These are phyloP conservation scores for Calameuta filiformis DNA, from an alignment of 2,888 invertebrate species.

Conservation along the genomic window DNA sequence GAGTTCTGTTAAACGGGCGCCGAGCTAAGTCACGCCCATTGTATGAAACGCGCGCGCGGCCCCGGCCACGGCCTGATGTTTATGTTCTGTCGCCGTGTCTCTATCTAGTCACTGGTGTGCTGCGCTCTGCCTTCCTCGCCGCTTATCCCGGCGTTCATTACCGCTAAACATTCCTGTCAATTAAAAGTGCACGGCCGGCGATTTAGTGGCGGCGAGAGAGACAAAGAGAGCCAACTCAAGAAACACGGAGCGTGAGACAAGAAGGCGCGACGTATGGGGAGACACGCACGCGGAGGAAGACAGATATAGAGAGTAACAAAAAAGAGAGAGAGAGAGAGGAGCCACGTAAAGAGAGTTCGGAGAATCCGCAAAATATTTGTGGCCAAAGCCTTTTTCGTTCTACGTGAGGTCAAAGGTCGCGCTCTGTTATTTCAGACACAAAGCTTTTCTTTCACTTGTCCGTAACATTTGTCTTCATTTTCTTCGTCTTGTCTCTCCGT, in stretches of 20 bases:
- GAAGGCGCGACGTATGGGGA: not conserved
- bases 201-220: conserved; percentile 48
- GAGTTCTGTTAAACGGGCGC: conserved; percentile 18
- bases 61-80: conserved; percentile 50
- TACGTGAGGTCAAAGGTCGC: not conserved
- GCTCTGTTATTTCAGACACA: not conserved
- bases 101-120: conserved; percentile 50
- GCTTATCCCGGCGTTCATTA: conserved; percentile 56
- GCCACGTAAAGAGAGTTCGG: not conserved
- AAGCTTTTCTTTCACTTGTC: not conserved
- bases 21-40: conserved; percentile 57
- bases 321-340: not conserved
- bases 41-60: conserved; percentile 55
- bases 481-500: not conserved
- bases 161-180: conserved; percentile 64
- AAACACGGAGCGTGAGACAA: not conserved
- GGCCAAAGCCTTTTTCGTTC: not conserved
- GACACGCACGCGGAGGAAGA: not conserved
- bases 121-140: conserved; percentile 22
- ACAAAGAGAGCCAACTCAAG: not conserved
- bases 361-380: not conserved
- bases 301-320: too few relatives aligned
- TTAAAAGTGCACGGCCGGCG: conserved; percentile 58
- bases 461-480: not conserved
- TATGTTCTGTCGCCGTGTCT: conserved; percentile 60